Base-by-base conservation (phyloP, 1,140 invertebrate genomes). In the Glossosoma conforme region DNA sequence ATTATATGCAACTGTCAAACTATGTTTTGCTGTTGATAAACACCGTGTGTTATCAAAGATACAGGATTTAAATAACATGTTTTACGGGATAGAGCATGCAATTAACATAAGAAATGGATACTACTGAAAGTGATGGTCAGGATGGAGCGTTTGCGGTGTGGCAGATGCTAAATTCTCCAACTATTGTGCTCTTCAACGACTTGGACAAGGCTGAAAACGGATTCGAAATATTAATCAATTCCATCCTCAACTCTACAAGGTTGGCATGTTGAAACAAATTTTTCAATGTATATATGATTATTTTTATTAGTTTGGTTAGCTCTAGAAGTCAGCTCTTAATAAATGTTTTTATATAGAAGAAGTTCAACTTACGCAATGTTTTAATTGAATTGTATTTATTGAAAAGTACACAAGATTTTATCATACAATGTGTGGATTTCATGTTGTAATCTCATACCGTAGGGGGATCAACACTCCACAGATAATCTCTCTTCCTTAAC, bases 131-230 rank as follows among this genome's bases (percentile, higher is more conserved):
- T 44, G 52, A 54, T 19, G 8, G 32, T 15, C 45, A 43, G 37
- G 46, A 44, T n/a, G 32, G 38, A 13, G 24, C 28, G 19, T 28
- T 76, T 63, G 65, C 67, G n/a, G 72, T 75, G 17, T 79, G 77
- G 77, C 71, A 76, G 65, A 73, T 76, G 66, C 73, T 78, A 54
- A 73, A 74, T 62, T 65, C 70, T 15, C 72, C 75, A 3, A 70
- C 73, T 18, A 68, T 71, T 54, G 65, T 70, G 8, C 61, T 79
- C 15, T 73, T 77, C 46, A 70, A 72, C 51, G 72, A 73, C 47
- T 64, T 74, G 51, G 69, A 74, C 41, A 60, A 69, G 54, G 70
- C 70, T 20, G 72, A 64, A 19, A 70, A 71, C 51, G 69, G 67
- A 17, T 56, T 77, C 3, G 65, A 75, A 59, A 65, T 63, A 52